Percentiles rank a stretch among this genome's conserved stretches.
phyloP scores from a whole-genome alignment of 1,140 invertebrate species.

The Heliothis virescens region DNA sequence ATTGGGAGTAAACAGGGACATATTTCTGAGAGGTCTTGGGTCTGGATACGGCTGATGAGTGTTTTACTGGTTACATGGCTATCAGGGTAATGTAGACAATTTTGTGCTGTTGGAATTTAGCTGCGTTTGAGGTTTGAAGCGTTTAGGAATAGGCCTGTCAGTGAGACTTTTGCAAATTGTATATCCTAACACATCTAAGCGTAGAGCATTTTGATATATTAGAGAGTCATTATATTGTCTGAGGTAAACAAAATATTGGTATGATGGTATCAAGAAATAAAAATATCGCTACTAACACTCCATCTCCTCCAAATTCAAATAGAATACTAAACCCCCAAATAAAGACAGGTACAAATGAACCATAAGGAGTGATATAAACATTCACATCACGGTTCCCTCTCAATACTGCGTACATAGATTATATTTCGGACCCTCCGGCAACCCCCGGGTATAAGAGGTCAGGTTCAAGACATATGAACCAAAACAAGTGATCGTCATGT shows the following conservation, averaged over 20 bases:
- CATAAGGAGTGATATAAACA: conserved; percentile 1
- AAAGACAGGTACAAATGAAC: background rate
- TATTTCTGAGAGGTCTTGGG: conserved; percentile 17
- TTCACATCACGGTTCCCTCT: conserved; percentile 35
- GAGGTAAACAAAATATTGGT: no score
- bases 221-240: no score
- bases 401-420: conserved; percentile 7
- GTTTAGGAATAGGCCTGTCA: no score
- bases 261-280: no score
- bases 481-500: conserved; percentile 4
- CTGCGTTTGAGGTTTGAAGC: no score
- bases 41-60: background rate
- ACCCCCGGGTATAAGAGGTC: conserved; percentile 55
- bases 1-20: conserved; percentile 33
- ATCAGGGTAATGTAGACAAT: background rate
- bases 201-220: no score
- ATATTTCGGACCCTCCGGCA: conserved; percentile 44
- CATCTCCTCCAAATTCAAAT: no score
- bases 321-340: background rate
- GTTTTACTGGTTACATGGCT: background rate
- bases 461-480: conserved; percentile 58
- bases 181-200: no score
- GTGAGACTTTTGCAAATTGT: no score
- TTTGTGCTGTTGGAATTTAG: background rate
- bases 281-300: no score